These are phyloP conservation scores for Strix uralensis DNA, from an alignment of 2,113 vertebrate species.

Conservation along the genomic window DNA sequence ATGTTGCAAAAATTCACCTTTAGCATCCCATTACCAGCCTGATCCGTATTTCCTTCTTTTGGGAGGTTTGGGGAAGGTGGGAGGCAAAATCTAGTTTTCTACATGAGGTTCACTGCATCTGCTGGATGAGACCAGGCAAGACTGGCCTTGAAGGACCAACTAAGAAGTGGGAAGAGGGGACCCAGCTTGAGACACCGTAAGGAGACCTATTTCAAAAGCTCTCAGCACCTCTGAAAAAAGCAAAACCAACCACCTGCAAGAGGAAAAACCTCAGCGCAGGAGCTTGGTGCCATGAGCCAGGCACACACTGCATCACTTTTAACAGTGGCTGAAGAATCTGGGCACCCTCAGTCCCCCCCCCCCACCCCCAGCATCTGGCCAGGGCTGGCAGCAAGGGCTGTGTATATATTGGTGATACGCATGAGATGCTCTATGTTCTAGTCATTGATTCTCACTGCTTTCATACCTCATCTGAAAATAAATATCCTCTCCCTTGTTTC, in stretches of 20 bases:
- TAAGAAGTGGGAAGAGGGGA: neutral
- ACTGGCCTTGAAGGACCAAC: neutral
- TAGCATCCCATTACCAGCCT: neutral
- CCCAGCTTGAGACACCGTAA: neutral
- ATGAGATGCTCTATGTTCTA: neutral
- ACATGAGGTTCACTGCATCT: neutral
- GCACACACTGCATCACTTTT: rapidly evolving
- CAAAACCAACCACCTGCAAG: neutral
- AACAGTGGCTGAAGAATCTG: neutral
- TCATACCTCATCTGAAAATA: slow-evolving; percentile 29
- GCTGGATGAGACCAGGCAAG: neutral
- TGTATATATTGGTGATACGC: neutral
- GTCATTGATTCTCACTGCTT: slow-evolving; percentile 20
- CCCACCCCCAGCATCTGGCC: neutral
- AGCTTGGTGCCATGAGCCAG: neutral
- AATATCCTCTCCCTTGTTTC: slow-evolving; percentile 35
- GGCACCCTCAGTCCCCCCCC: neutral
- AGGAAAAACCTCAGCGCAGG: neutral
- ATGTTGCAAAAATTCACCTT: rapidly evolving
- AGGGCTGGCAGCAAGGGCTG: neutral
- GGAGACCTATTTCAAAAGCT: neutral
- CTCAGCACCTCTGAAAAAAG: neutral
- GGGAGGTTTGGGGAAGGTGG: neutral
- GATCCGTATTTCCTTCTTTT: rapidly evolving
- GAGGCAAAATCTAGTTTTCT: neutral